phyloP scores from a whole-genome alignment of 2,797 vertebrate genomes.

The Leptodactylus fallax region DNA sequence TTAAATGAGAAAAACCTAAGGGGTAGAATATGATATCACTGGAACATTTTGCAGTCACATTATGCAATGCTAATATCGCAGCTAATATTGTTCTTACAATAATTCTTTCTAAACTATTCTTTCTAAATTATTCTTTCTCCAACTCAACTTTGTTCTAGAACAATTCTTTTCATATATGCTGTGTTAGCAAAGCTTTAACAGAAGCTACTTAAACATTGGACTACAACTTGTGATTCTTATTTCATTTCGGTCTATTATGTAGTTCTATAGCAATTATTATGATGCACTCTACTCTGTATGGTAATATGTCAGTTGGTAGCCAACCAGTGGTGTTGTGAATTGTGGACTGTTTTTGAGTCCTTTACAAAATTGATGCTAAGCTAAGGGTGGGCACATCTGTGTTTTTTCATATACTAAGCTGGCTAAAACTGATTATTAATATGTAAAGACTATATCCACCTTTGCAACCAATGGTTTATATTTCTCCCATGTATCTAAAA shows the following conservation, averaged over 20 bases:
- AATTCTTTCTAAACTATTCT: not conserved
- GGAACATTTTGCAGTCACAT: conserved; percentile 44
- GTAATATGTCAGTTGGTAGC: not conserved
- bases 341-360: too few relatives aligned
- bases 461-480: too few relatives aligned
- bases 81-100: conserved; percentile 33
- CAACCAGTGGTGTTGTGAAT: too few relatives aligned
- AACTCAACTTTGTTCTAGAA: not conserved
- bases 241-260: not conserved
- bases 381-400: too few relatives aligned
- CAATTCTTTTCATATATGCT: not conserved
- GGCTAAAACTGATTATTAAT: too few relatives aligned
- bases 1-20: conserved; percentile 58
- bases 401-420: too few relatives aligned
- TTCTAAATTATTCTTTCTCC: not conserved
- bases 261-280: not conserved
- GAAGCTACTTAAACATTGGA: not conserved
- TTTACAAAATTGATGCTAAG: too few relatives aligned
- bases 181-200: not conserved
- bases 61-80: conserved; percentile 22
- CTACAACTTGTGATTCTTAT: not conserved
- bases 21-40: conserved; percentile 53
- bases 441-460: too few relatives aligned
- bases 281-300: not conserved
- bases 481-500: too few relatives aligned